phyloP scores from a whole-genome alignment of 2,888 invertebrate genomes.

The Scaptomyza cyrtandrae region DNA sequence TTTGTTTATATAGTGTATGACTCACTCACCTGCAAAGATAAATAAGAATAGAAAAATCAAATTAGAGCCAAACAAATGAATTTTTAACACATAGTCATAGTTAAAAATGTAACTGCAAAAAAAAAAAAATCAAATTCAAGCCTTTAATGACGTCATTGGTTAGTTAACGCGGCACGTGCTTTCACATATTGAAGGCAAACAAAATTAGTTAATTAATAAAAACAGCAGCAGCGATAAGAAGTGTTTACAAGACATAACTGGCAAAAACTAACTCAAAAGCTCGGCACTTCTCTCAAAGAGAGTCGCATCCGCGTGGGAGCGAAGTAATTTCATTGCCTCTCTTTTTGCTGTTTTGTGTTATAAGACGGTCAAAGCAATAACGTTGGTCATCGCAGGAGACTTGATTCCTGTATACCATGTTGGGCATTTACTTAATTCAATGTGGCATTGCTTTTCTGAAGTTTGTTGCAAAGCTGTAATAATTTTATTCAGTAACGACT shows the following conservation, averaged over 20 bases:
- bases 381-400: too few relatives aligned
- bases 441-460: too few relatives aligned
- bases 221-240: constrained; percentile 34
- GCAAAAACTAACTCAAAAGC: constrained; percentile 37
- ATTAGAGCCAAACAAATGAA: constrained; percentile 48
- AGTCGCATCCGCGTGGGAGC: constrained; percentile 3
- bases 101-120: constrained; percentile 20
- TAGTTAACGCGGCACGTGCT: constrained; percentile 51
- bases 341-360: constrained; percentile 21
- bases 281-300: constrained; percentile 32
- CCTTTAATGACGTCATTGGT: constrained; percentile 42
- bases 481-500: too few relatives aligned
- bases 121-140: constrained; percentile 33
- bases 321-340: constrained; percentile 1
- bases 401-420: too few relatives aligned
- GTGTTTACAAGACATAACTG: constrained; percentile 29
- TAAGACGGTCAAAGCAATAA: constrained; percentile 18
- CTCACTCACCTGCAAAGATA: constrained; percentile 65
- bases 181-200: constrained; percentile 37
- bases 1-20: constrained; percentile 31
- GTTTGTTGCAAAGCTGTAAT: too few relatives aligned
- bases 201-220: constrained; percentile 71
- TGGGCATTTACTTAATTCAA: too few relatives aligned
- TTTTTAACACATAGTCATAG: constrained; percentile 29
- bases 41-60: constrained; percentile 17